Evolutionary conservation across 2,113 vertebrate species (phyloP).

Genomic region (Aspiorhynchus laticeps): DNA sequence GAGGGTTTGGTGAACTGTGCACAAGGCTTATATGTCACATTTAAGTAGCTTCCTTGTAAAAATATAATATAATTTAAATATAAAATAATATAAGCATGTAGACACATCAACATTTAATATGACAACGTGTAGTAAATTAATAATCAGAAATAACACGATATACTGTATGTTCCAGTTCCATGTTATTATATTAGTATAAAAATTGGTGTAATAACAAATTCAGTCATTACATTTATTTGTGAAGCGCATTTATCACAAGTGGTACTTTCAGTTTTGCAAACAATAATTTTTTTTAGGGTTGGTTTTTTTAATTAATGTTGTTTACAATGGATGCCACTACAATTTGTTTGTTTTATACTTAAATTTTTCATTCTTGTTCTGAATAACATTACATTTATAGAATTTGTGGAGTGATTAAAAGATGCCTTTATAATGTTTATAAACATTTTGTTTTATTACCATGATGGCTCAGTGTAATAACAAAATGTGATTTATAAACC

Average conservation of each 20-base stretch:
- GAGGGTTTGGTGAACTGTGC: background rate
- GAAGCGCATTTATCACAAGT: too few species aligned
- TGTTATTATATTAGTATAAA: too few species aligned
- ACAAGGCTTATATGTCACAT: background rate
- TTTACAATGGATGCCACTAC: background rate
- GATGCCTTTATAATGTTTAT: too few species aligned
- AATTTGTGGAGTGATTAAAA: background rate
- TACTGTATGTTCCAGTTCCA: too few species aligned
- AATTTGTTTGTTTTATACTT: too few species aligned
- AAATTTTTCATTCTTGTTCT: background rate
- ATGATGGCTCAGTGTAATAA: too few species aligned
- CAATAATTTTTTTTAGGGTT: background rate
- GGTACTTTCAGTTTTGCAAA: too few species aligned
- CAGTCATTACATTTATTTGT: too few species aligned
- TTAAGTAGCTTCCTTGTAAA: background rate
- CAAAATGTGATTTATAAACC: too few species aligned
- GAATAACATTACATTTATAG: background rate
- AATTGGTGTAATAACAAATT: too few species aligned
- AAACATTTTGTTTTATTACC: too few species aligned
- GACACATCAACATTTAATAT: background rate
- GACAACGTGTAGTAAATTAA: background rate
- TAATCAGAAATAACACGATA: background rate
- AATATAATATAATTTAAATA: conserved; percentile 1
- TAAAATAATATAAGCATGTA: background rate
- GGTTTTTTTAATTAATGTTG: background rate